phyloP scores from a whole-genome alignment of 2,888 invertebrate species.

The Theretra japonica region DNA sequence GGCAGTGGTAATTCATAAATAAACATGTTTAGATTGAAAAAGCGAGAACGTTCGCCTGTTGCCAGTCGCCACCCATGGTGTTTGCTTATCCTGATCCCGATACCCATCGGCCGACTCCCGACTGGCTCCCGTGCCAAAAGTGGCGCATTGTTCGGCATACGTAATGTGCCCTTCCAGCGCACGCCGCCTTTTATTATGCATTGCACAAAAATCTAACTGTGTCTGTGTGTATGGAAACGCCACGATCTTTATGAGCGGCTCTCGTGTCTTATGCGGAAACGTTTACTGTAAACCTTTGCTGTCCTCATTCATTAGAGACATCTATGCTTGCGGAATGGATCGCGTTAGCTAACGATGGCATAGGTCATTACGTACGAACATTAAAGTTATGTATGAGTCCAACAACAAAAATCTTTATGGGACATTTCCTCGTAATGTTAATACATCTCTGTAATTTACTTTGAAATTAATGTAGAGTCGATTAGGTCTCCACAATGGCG shows the following conservation, averaged over 20 bases:
- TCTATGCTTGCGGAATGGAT: not conserved
- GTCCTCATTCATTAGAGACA: slow-evolving; percentile 32
- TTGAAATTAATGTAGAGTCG: no score
- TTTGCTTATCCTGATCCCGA: slow-evolving; percentile 40
- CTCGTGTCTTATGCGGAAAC: slow-evolving; percentile 36
- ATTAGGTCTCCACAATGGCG: no score
- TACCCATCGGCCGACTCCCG: slow-evolving; percentile 67
- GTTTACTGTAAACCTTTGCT: slow-evolving; percentile 28
- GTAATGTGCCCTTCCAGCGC: slow-evolving; percentile 58
- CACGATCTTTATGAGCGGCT: slow-evolving; percentile 35
- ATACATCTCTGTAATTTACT: no score
- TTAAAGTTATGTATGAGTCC: no score
- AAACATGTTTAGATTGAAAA: slow-evolving; percentile 14
- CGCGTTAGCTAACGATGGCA: not conserved
- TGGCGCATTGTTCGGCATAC: slow-evolving; percentile 64
- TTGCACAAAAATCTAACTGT: slow-evolving; percentile 68
- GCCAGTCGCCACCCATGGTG: slow-evolving; percentile 16
- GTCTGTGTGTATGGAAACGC: slow-evolving; percentile 36
- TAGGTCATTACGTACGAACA: no score
- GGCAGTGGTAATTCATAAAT: not conserved
- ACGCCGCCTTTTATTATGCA: slow-evolving; percentile 61
- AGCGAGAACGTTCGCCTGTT: not conserved
- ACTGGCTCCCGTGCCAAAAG: slow-evolving; percentile 71
- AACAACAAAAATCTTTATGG: no score
- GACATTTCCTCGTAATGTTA: no score